Evolutionary conservation across 2,113 vertebrate species (phyloP).

Genomic region (Sphyrna mokarran): DNA sequence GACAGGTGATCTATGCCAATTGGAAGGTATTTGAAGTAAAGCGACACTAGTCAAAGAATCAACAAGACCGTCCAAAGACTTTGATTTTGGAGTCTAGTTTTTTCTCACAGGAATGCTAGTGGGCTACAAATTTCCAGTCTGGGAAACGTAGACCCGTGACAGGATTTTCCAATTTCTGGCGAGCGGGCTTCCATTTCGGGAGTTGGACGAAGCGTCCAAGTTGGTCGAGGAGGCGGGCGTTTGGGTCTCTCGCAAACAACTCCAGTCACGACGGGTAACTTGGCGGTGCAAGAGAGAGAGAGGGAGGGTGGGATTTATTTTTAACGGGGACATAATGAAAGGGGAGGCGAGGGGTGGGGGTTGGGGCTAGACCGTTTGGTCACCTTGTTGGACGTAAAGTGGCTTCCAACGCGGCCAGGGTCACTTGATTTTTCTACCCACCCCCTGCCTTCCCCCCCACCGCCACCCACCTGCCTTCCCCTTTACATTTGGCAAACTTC

Average conservation of each 20-base stretch:
- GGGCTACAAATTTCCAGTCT: neutral
- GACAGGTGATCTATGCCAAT: neutral
- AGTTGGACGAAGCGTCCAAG: neutral
- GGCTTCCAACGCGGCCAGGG: neutral
- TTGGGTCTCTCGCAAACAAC: neutral
- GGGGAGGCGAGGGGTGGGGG: neutral
- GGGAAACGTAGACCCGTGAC: neutral
- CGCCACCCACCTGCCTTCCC: too few species aligned
- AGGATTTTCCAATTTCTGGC: neutral
- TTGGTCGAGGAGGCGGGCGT: neutral
- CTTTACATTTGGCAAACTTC: slow-evolving; percentile 9
- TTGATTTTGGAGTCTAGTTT: neutral
- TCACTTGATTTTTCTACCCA: neutral
- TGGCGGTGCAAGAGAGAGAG: neutral
- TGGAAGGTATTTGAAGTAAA: neutral
- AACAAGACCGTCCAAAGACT: neutral
- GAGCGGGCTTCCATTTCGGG: neutral
- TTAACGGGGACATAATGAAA: neutral
- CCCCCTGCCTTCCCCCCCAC: neutral
- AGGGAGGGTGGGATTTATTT: neutral
- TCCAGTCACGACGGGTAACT: neutral
- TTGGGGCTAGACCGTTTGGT: neutral
- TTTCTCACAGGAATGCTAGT: neutral
- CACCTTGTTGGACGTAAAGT: neutral
- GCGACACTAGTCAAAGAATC: neutral